A percentile compares a stretch with the other conserved stretches of the same genome.
Conservation (phyloP, 2,797 vertebrate species). For the Semaprochilodus insignis region DNA sequence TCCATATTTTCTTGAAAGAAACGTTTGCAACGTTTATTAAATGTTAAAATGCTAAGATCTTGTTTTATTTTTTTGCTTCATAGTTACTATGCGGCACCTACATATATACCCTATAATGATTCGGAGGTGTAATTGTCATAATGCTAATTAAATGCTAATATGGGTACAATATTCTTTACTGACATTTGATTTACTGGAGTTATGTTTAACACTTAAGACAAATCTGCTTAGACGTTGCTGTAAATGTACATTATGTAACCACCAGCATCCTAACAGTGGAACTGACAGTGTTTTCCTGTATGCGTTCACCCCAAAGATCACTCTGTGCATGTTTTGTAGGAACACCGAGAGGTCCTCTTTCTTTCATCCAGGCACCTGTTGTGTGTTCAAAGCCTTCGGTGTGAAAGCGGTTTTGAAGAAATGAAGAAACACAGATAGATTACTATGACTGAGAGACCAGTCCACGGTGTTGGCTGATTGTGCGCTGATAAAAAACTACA, state of each 20-base stretch:
- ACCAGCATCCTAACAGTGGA: neutral
- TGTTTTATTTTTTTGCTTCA: no score
- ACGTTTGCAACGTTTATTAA: no score
- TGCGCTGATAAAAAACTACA: constrained; percentile 68
- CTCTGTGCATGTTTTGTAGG: neutral
- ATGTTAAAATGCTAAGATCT: no score
- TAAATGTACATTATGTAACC: neutral
- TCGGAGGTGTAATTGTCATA: no score
- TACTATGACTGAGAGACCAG: constrained; percentile 63
- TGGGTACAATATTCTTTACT: no score
- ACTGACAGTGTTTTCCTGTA: neutral
- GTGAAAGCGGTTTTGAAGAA: constrained; percentile 50
- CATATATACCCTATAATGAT: no score
- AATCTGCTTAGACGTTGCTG: no score
- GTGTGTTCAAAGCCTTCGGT: constrained; percentile 68
- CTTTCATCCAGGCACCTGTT: constrained; percentile 69
- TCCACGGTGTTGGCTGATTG: constrained; percentile 68
- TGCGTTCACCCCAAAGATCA: neutral
- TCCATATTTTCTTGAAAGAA: no score
- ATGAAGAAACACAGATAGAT: constrained; percentile 69
- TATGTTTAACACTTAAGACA: no score
- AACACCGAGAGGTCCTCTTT: neutral
- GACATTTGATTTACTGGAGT: no score
- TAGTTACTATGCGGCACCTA: no score
- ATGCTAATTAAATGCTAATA: no score